Conservation (phyloP, 2,888 invertebrate genomes). For the Chymomyza caudatula region DNA sequence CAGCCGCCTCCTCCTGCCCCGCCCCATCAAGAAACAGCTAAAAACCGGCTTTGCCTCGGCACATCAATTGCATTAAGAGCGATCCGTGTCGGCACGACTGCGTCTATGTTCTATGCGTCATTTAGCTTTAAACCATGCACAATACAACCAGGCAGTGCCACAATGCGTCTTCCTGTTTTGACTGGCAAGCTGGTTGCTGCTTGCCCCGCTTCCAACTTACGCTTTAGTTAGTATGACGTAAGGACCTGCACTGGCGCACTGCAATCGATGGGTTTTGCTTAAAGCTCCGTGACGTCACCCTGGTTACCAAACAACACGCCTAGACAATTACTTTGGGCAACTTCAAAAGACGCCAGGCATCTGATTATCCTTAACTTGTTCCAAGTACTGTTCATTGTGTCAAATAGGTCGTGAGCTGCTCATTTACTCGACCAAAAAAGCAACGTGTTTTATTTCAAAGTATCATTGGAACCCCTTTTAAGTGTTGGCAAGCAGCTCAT, state of each 20-base stretch:
- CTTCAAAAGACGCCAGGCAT: conserved; percentile 54
- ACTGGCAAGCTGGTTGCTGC: not conserved
- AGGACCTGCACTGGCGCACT: not conserved
- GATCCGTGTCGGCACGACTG: conserved; percentile 28
- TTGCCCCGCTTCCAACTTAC: not conserved
- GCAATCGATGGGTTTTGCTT: not conserved
- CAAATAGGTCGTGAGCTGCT: conserved; percentile 50
- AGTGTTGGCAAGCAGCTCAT: conserved; percentile 50
- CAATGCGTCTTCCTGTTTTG: conserved; percentile 4
- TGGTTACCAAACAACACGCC: conserved; percentile 6
- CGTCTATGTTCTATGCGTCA: conserved; percentile 62
- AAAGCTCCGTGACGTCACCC: not conserved
- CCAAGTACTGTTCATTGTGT: conserved; percentile 23
- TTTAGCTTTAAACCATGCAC: conserved; percentile 59
- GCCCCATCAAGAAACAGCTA: not conserved
- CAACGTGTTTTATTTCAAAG: conserved; percentile 71
- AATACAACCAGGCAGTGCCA: not conserved
- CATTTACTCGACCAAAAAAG: conserved; percentile 26
- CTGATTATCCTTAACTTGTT: conserved; percentile 13
- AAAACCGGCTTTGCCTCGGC: conserved; percentile 26
- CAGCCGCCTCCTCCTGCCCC: conserved; percentile 16
- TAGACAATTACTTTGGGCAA: conserved; percentile 43
- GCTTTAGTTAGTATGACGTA: too few species aligned
- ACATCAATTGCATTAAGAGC: conserved; percentile 76
- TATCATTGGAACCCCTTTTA: conserved; percentile 63